phyloP scores from a whole-genome alignment of 64 coral and sea anemone genomes.

The Montipora efflorescens region DNA sequence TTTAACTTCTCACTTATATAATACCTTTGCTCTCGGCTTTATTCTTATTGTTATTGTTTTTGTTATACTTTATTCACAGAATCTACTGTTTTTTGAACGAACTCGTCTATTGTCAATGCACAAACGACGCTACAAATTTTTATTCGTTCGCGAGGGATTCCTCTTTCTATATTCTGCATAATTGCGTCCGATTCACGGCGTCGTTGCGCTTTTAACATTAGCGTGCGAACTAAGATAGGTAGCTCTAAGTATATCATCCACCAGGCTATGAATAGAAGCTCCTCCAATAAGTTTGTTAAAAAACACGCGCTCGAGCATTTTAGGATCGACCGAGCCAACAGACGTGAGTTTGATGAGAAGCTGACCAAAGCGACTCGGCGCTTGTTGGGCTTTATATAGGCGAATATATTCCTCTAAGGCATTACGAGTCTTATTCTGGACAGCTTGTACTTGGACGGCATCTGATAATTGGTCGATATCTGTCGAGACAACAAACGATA shows the following conservation, averaged over 20 bases:
- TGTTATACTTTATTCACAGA: too few relatives aligned
- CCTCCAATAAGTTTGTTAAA: conserved; percentile 82
- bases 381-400: conserved; percentile 61
- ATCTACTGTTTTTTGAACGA: too few relatives aligned
- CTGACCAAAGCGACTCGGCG: conserved; percentile 83
- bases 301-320: conserved; percentile 84
- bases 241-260: conserved; percentile 86
- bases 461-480: conserved; percentile 87
- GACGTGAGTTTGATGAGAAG: conserved; percentile 75
- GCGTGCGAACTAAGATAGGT: conserved; percentile 52
- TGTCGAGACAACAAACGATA: conserved; percentile 7
- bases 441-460: conserved; percentile 84
- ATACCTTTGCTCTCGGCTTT: too few relatives aligned
- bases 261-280: conserved; percentile 75
- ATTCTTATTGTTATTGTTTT: too few relatives aligned
- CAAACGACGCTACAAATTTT: too few relatives aligned
- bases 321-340: conserved; percentile 65
- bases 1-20: too few relatives aligned
- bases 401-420: conserved; percentile 90
- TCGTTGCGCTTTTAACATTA: conserved; percentile 10
- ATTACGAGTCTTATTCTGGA: conserved; percentile 93
- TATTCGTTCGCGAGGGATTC: too few relatives aligned
- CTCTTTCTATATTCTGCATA: too few relatives aligned
- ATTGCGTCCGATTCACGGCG: not conserved
- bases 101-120: too few relatives aligned